Evolutionary conservation across 2,797 vertebrate genomes (phyloP).

Genomic region (Sebastes itinus): DNA sequence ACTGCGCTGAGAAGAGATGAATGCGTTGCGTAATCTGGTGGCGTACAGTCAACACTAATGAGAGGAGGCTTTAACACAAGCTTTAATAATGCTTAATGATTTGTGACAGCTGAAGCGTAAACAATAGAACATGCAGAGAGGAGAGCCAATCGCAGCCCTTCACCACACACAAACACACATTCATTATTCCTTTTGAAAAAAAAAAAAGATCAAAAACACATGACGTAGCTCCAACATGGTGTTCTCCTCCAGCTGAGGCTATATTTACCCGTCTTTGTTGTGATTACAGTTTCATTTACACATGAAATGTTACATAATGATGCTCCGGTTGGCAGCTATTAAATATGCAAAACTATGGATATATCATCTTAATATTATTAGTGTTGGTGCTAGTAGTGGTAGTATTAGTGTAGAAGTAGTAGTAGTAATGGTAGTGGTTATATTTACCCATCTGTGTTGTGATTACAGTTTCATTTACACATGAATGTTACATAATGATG

Average conservation of each 20-base stretch:
- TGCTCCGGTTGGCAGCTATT: not conserved
- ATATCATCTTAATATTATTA: not conserved
- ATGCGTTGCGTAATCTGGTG: constrained; percentile 60
- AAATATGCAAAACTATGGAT: not conserved
- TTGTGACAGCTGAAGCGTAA: constrained; percentile 29
- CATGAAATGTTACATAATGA: constrained; percentile 5
- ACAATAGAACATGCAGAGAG: constrained; percentile 10
- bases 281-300: not conserved
- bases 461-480: not conserved
- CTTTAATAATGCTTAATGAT: constrained; percentile 34
- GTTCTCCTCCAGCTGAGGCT: not conserved
- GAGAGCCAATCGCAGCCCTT: not conserved
- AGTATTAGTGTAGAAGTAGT: too few species aligned
- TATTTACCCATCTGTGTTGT: constrained; percentile 14
- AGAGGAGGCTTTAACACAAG: constrained; percentile 19
- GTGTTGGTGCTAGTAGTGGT: too few species aligned
- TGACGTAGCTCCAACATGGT: not conserved
- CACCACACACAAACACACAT: not conserved
- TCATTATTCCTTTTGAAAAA: constrained; percentile 6
- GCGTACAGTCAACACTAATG: constrained; percentile 46
- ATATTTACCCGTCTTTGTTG: constrained; percentile 12
- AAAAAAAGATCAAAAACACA: constrained; percentile 1
- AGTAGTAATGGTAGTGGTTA: too few species aligned
- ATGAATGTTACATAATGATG: constrained; percentile 3
- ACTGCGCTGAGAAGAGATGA: not conserved